Conservation (phyloP, 2,888 invertebrate species). For the Parascotia fuliginaria region DNA sequence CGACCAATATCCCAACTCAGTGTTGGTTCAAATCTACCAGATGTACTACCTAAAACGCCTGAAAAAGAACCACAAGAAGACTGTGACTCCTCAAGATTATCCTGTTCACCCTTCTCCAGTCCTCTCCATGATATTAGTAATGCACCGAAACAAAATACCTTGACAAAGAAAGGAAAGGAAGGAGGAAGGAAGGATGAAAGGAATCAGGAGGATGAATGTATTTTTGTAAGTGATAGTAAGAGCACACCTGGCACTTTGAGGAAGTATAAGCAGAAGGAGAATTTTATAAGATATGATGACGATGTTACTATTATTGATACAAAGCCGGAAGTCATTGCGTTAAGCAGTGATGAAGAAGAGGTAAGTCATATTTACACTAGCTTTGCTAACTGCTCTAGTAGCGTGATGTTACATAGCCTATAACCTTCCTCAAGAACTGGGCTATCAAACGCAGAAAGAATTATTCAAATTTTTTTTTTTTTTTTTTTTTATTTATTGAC, state of each 20-base stretch:
- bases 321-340: slow-evolving; percentile 69
- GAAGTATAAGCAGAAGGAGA: slow-evolving; percentile 47
- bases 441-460: too few relatives aligned
- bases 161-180: too few relatives aligned
- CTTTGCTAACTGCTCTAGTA: too few relatives aligned
- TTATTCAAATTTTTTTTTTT: too few relatives aligned
- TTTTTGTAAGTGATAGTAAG: slow-evolving; percentile 34
- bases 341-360: slow-evolving; percentile 81
- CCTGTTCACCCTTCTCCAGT: slow-evolving; percentile 71
- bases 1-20: slow-evolving; percentile 43
- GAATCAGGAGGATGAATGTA: slow-evolving; percentile 35
- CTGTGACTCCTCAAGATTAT: slow-evolving; percentile 52
- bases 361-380: too few relatives aligned
- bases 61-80: slow-evolving; percentile 34
- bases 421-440: too few relatives aligned
- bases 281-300: slow-evolving; percentile 57
- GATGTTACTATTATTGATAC: slow-evolving; percentile 73
- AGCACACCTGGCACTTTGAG: slow-evolving; percentile 30
- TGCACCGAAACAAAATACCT: too few relatives aligned
- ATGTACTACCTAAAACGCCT: slow-evolving; percentile 16
- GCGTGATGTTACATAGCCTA: too few relatives aligned
- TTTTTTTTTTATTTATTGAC: too few relatives aligned
- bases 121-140: slow-evolving; percentile 64
- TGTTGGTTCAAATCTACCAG: slow-evolving; percentile 44
- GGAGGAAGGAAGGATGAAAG: too few relatives aligned